Percentiles rank a stretch among this genome's conserved stretches.
Evolutionary conservation across 2,888 invertebrate species (phyloP).

Genomic region (Pammene fasciana): DNA sequence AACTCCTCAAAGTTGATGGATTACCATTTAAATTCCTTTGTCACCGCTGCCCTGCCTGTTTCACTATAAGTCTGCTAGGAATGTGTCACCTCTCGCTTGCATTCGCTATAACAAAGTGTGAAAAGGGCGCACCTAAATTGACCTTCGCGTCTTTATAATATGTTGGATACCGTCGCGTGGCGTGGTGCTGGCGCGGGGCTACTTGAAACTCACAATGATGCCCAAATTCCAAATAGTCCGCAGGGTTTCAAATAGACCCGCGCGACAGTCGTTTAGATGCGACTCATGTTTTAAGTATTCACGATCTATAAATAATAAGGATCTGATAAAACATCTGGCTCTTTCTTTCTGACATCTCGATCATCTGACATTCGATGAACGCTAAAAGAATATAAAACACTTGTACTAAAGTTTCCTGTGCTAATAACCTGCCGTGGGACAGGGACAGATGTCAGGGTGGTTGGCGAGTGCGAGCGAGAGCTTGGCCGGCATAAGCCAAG

Average conservation of each 20-base stretch:
- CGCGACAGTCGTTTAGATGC: background rate
- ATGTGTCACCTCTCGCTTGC: background rate
- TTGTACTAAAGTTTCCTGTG: no score
- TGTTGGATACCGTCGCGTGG: background rate
- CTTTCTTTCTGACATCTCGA: no score
- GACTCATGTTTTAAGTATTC: no score
- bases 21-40: no score
- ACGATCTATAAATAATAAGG: no score
- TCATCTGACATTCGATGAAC: no score
- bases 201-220: background rate
- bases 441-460: background rate
- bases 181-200: background rate
- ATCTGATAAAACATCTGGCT: no score
- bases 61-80: background rate
- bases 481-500: constrained; percentile 4
- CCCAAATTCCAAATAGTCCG: constrained; percentile 2
- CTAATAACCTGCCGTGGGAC: background rate
- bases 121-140: no score
- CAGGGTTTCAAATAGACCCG: background rate
- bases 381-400: no score
- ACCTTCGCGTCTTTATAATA: no score
- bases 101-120: background rate
- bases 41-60: background rate
- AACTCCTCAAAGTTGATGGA: no score
- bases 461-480: constrained; percentile 15